A percentile compares a stretch with the other conserved stretches of the same genome.
These are phyloP conservation scores for Leptinotarsa undecemlineata DNA, from an alignment of 1,140 invertebrate genomes.

Conservation along the genomic window DNA sequence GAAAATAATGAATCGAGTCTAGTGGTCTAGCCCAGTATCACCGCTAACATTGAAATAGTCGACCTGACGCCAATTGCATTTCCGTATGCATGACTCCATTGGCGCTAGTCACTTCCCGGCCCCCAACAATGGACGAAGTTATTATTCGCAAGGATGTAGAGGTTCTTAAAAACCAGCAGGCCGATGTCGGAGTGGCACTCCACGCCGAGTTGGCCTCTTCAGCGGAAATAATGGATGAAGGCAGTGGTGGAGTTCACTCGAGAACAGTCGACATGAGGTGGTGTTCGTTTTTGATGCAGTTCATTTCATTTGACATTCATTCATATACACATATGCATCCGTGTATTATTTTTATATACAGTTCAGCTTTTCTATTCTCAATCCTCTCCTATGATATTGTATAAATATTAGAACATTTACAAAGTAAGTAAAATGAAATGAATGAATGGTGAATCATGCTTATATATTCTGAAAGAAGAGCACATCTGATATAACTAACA, in stretches of 20 bases:
- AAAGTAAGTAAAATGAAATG: too few species aligned
- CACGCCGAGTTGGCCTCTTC: conserved; percentile 20
- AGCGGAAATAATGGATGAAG: conserved; percentile 9
- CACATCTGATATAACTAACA: too few species aligned
- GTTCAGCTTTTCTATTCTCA: too few species aligned
- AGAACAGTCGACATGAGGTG: background rate
- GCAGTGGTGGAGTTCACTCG: conserved; percentile 5
- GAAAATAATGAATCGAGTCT: conserved; percentile 14
- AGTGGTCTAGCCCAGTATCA: conserved; percentile 16
- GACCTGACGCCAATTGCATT: conserved; percentile 23
- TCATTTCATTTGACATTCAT: too few species aligned
- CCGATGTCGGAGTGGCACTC: conserved; percentile 21
- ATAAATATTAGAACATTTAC: too few species aligned
- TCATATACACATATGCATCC: too few species aligned
- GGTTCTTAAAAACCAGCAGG: conserved; percentile 25
- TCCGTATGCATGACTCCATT: conserved; percentile 25
- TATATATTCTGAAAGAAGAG: too few species aligned
- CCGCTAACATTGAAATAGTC: conserved; percentile 4
- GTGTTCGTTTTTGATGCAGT: too few species aligned
- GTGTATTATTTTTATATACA: too few species aligned
- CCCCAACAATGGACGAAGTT: conserved; percentile 19
- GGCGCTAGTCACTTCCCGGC: conserved; percentile 26
- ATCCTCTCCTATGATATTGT: too few species aligned
- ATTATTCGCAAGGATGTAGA: conserved; percentile 20
- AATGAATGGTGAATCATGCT: too few species aligned